Conservation (phyloP, 2,113 vertebrate genomes). For the Megatriorchis doriae region DNA sequence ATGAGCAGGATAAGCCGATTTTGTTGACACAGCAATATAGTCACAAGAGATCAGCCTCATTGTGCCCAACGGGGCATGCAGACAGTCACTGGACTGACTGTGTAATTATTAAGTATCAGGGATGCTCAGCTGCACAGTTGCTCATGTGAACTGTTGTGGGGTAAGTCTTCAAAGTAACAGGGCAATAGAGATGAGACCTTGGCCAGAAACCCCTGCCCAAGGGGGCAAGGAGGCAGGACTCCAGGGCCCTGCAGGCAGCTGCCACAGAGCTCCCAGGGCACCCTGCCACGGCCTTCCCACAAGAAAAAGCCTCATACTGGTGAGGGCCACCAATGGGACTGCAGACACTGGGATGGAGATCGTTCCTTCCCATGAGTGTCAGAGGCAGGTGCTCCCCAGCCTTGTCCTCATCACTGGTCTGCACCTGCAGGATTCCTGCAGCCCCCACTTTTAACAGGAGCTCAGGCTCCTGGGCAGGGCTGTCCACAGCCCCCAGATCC, state of each 20-base stretch:
- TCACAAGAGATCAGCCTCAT: slow-evolving; percentile 25
- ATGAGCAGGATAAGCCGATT: slow-evolving; percentile 4
- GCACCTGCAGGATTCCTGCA: background rate
- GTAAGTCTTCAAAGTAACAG: background rate
- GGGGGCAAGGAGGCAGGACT: background rate
- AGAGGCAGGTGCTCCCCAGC: background rate
- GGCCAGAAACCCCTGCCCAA: background rate
- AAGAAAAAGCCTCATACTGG: background rate
- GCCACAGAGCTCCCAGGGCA: background rate
- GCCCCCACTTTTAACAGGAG: background rate
- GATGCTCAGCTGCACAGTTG: background rate
- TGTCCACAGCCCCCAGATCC: background rate
- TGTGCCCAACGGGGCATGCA: background rate
- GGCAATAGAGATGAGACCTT: background rate
- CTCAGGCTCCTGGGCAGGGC: background rate
- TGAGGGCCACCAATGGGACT: accelerated
- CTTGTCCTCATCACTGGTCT: background rate
- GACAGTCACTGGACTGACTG: background rate
- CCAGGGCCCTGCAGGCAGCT: background rate
- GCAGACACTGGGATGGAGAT: background rate
- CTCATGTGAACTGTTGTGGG: background rate
- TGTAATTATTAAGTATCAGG: background rate
- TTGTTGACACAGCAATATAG: background rate
- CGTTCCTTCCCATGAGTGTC: accelerated
- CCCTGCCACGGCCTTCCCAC: background rate